Base-by-base conservation (phyloP, 2,888 invertebrate genomes). In the Patella pellucida region DNA sequence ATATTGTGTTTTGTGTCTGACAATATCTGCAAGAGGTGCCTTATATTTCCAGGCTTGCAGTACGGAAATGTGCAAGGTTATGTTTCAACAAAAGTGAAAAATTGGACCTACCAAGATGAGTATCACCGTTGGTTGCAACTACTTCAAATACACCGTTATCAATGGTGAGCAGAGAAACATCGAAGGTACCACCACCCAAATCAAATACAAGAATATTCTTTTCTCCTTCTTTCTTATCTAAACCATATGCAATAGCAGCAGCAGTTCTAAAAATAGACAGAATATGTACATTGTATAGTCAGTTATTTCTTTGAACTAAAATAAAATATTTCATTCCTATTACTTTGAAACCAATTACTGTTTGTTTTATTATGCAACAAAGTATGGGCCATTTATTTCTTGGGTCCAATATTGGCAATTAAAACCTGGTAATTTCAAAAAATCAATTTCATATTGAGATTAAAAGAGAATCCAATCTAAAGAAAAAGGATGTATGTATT, bases 121-220 rank as follows among this genome's bases (percentile, higher is more conserved):
- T 98, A 91, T 98, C 98, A 88, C 98, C 98, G 89, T 96, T 96
- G 80, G 97, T 97, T 0, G 96, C 95, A 7, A 90, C 82, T 14
- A 93, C 94, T 93, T 99, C 99, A 91, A 99, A 99, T 9, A 99
- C 98, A 74, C 99, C 99, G 87, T 98, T 98, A 90, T 99, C 99
- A 89, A 99, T 99, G 82, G 98, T 99, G 74, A 99, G 93, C 27
- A 99, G 94, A 62, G 98, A 98, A 23, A 99, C 99, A 92, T 99
- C 99, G 90, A 99, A 99, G 83, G 99, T 99, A 92, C 99, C 99
- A 91, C 99, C 99, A 89, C 99, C 99, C 92, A 99, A 94, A 93
- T 99, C 99, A 92, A 99, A 99, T 16, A 99, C 98, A 72, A 99
- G 93, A 27, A 99, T 97, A 89, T 99, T 99, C 93, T 98, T 98